Conservation (phyloP, 2,888 invertebrate species). For the Eugnorisma glareosa region DNA sequence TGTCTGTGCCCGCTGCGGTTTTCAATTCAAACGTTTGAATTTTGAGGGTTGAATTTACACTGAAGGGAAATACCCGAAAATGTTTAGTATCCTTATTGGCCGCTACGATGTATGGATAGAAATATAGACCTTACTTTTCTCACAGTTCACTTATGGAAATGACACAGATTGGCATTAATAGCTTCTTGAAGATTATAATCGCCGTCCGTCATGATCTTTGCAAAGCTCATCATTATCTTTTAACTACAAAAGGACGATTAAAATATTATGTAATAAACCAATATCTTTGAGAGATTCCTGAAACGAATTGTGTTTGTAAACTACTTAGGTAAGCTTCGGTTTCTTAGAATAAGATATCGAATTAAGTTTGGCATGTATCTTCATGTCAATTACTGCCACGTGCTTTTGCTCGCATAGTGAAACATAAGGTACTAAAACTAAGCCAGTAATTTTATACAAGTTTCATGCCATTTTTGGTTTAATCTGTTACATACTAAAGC, state of each 20-base stretch:
- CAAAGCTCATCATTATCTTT: not conserved
- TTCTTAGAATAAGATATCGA: constrained; percentile 19
- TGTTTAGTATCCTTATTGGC: not conserved
- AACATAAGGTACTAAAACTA: not conserved
- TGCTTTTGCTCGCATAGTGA: not conserved
- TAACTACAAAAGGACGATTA: not conserved
- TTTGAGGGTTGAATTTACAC: constrained; percentile 1
- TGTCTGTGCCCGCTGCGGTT: constrained; percentile 56
- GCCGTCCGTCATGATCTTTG: not conserved
- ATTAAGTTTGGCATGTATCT: constrained; percentile 24
- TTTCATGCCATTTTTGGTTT: not conserved
- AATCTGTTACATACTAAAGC: not conserved
- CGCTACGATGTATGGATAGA: not conserved
- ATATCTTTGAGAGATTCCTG: not conserved
- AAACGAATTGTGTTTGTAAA: not conserved
- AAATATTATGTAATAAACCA: not conserved
- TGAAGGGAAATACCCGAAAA: not conserved
- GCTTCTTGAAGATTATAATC: not conserved
- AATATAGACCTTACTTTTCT: not conserved
- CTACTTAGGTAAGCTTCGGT: not conserved
- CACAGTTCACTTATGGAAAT: not conserved
- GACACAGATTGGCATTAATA: not conserved
- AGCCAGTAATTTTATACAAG: not conserved
- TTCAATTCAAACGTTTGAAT: constrained; percentile 47
- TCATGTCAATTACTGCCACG: constrained; percentile 8